Conservation (phyloP, 2,888 invertebrate species). For the Eueremaeus valkanovi region DNA sequence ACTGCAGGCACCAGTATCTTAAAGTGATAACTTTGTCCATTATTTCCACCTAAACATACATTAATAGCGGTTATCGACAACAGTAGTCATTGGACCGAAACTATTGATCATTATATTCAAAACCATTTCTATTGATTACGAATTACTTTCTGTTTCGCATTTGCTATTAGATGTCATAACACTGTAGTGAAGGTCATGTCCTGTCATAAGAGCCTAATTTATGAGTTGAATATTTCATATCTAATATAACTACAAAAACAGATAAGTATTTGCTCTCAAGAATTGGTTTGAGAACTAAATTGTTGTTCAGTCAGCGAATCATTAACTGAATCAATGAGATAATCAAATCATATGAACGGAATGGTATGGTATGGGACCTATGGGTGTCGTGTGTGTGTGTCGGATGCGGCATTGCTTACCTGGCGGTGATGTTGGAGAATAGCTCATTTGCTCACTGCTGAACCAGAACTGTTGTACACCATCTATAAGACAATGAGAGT, state of each 20-base stretch:
- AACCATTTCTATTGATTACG: not conserved
- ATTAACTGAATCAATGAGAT: not conserved
- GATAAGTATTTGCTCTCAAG: not conserved
- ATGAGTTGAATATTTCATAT: not conserved
- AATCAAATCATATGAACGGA: too few species aligned
- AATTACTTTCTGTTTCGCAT: not conserved
- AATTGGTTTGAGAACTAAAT: too few species aligned
- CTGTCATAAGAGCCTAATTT: constrained; percentile 25
- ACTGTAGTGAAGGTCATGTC: constrained; percentile 34
- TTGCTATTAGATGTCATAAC: not conserved
- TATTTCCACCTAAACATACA: constrained; percentile 38
- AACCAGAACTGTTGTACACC: constrained; percentile 41
- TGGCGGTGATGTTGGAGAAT: constrained; percentile 41
- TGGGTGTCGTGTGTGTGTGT: too few species aligned
- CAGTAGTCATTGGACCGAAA: not conserved
- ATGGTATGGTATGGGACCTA: constrained; percentile 18
- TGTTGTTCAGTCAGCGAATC: too few species aligned
- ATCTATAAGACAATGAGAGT: constrained; percentile 30
- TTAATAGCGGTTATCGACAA: not conserved
- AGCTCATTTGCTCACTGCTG: constrained; percentile 42
- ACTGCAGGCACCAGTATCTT: constrained; percentile 94
- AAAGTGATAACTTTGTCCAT: constrained; percentile 71
- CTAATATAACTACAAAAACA: not conserved
- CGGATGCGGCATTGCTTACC: not conserved
- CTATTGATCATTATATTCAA: not conserved